phyloP scores from a whole-genome alignment of 37 sponge, comb jelly and placozoan species.

The Halichondria panicea region DNA sequence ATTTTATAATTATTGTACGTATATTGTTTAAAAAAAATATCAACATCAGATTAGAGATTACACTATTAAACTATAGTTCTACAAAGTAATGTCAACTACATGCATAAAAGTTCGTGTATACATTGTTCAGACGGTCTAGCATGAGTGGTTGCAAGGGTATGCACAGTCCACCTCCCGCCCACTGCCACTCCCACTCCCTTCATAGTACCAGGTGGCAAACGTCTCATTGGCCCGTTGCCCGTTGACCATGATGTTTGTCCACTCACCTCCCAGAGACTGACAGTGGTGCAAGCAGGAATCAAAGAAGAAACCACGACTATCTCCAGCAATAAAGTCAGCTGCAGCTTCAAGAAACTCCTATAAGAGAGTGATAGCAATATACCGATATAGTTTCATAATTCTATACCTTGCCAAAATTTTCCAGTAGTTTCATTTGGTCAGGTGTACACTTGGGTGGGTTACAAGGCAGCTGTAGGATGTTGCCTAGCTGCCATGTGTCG shows the following conservation, averaged over 20 bases:
- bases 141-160: conserved; percentile 25
- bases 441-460: conserved; percentile 45
- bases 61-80: too few relatives aligned
- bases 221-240: conserved; percentile 38
- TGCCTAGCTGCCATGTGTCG: conserved; percentile 73
- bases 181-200: not conserved
- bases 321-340: not conserved
- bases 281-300: conserved; percentile 77
- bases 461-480: conserved; percentile 64
- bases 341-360: conserved; percentile 23
- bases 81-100: too few relatives aligned
- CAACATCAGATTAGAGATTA: too few relatives aligned
- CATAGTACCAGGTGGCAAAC: conserved; percentile 65
- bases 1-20: too few relatives aligned
- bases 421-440: conserved; percentile 37
- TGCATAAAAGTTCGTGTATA: too few relatives aligned
- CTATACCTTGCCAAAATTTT: conserved; percentile 48
- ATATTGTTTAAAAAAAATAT: too few relatives aligned
- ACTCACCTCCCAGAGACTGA: conserved; percentile 54
- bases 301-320: conserved; percentile 42
- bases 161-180: conserved; percentile 25
- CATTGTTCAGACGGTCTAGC: too few relatives aligned
- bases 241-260: conserved; percentile 44
- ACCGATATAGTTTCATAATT: not conserved
- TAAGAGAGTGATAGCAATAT: not conserved